Evolutionary conservation across 2,113 vertebrate genomes (phyloP).

Genomic region (Dicrurus megarhynchus): DNA sequence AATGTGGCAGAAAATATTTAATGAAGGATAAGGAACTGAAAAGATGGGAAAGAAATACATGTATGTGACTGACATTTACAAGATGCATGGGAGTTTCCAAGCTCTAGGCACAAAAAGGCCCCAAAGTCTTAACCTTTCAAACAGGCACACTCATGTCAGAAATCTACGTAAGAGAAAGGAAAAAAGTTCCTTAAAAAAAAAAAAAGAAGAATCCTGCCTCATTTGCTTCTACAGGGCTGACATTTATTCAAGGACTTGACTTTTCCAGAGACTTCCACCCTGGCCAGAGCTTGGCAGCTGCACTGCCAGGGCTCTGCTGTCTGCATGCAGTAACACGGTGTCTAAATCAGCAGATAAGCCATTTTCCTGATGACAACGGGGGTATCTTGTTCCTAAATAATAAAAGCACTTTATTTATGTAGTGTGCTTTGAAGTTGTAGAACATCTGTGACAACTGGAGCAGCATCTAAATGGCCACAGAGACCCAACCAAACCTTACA

Average conservation of each 20-base stretch:
- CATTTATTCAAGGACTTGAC: not conserved
- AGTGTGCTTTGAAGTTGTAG: not conserved
- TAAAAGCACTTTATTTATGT: not conserved
- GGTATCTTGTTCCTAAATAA: not conserved
- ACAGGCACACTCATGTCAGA: not conserved
- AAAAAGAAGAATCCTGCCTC: not conserved
- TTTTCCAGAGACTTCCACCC: not conserved
- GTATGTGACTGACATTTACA: constrained; percentile 13
- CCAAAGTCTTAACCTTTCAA: constrained; percentile 12
- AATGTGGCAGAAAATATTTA: not conserved
- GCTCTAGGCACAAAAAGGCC: not conserved
- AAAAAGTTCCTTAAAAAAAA: not conserved
- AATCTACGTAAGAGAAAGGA: not conserved
- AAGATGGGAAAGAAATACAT: not conserved
- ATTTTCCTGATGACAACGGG: not conserved
- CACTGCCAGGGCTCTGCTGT: not conserved
- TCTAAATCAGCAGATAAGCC: not conserved
- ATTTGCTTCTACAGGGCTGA: not conserved
- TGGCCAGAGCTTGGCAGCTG: not conserved
- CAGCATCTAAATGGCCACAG: not conserved
- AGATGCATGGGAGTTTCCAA: not conserved
- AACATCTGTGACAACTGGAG: not conserved
- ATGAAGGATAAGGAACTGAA: not conserved
- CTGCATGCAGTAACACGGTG: accelerated
- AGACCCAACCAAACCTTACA: not conserved